Evolutionary conservation across 2,888 invertebrate species (phyloP).

Genomic region (Eutolmus rufibarbis): DNA sequence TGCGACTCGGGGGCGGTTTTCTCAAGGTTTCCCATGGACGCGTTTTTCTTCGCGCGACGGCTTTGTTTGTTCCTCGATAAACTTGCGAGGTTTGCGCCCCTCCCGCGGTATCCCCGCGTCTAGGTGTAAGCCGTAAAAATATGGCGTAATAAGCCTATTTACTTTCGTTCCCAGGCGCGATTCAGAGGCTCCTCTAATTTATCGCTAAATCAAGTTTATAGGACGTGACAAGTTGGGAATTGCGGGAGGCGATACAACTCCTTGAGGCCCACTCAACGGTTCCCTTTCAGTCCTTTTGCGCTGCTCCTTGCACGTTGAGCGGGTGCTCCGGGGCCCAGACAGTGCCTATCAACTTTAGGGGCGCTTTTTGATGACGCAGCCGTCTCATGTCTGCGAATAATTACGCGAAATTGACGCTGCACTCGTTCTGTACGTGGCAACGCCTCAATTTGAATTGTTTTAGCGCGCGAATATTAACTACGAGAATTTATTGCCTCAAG

Average conservation of each 20-base stretch:
- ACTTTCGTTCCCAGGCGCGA: neutral
- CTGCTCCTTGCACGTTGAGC: neutral
- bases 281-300: neutral
- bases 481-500: neutral
- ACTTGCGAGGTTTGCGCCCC: neutral
- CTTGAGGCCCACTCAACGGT: neutral
- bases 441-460: neutral
- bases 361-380: neutral
- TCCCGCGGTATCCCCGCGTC: neutral
- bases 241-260: neutral
- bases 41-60: neutral
- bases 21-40: neutral
- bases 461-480: neutral
- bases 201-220: conserved; percentile 6
- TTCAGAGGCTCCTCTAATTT: neutral
- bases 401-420: neutral
- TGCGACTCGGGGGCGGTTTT: neutral
- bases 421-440: neutral
- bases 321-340: neutral
- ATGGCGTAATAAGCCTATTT: neutral
- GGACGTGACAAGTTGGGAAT: neutral
- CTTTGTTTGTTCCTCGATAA: neutral
- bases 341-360: neutral
- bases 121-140: neutral
- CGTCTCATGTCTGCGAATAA: conserved; percentile 13